Base-by-base conservation (phyloP, 2,888 invertebrate species). In the Idaea straminata region DNA sequence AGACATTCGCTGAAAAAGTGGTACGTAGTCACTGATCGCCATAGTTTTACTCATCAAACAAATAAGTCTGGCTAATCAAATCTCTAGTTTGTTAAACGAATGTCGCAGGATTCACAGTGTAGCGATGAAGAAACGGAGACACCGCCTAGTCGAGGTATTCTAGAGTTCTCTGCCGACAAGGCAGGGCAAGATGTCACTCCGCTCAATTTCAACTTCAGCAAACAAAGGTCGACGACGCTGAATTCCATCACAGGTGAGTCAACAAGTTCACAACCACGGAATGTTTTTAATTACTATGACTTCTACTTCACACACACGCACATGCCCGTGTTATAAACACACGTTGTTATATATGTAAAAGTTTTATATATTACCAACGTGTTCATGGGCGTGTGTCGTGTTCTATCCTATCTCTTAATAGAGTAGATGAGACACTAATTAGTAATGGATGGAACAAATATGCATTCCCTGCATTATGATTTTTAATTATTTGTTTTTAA, bases 151-250 rank as follows among this genome's bases (percentile, higher is more conserved):
- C 95, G 96, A 69, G 96, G 96, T 60, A 96, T 96, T 76, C 87
- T 98, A 64, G 97, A 98, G 86, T 97, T 98, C 87, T 95, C 96
- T 35, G 96, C 98, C 0, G 96, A 96, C 72, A 97, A 97, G 83
- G 97, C 97, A 0, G 97, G 97, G 0, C 96, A 95, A 80, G 97
- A 98, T 82, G 96, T 97, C 65, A 97, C 97, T 1, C 97, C 97
- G 0, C 94, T 97, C 72, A 97, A 97, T 86, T 94, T 96, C 75
- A 95, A 96, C 80, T 97, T 96, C 81, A 95, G 95, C 74, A 95
- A 95, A 80, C 94, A 95, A 74, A 89, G 95, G 73, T 95, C 95
- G 69, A 95, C 96, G 15, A 95, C 96, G 0, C 92, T 96, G 69
- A 96, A 96, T 85, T 96, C 96, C 25, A 96, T 96, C 75, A 95